A percentile compares a stretch with the other conserved stretches of the same genome.
phyloP scores from a whole-genome alignment of 2,113 vertebrate genomes.

The Chiloscyllium plagiosum region DNA sequence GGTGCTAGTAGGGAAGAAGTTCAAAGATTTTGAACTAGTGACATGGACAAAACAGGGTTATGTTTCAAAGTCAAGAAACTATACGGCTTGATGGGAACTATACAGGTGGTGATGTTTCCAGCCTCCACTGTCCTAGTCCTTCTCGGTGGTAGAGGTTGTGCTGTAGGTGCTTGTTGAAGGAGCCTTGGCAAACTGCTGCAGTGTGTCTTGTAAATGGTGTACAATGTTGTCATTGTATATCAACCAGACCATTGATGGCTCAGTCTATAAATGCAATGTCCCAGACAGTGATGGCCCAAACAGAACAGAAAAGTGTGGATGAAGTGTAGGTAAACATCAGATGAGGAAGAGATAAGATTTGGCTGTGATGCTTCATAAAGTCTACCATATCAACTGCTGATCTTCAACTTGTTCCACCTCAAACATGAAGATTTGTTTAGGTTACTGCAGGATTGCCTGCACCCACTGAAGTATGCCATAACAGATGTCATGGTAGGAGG shows the following conservation, averaged over 20 bases:
- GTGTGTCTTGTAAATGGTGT: not conserved
- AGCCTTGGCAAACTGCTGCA: not conserved
- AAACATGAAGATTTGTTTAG: not conserved
- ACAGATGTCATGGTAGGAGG: not conserved
- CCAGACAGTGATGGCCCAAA: not conserved
- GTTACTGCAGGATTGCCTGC: not conserved
- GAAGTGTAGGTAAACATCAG: not conserved
- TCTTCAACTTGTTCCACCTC: not conserved
- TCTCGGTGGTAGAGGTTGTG: not conserved
- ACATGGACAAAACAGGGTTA: not conserved
- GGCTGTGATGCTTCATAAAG: not conserved
- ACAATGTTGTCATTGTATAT: not conserved
- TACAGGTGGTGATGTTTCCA: not conserved
- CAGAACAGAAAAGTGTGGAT: not conserved
- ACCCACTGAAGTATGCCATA: not conserved
- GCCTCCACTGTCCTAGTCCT: too few species aligned
- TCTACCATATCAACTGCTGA: not conserved
- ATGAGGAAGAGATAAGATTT: not conserved
- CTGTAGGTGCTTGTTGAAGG: not conserved
- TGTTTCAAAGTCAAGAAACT: not conserved
- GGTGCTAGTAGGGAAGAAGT: not conserved
- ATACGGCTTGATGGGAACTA: not conserved
- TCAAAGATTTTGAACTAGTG: not conserved
- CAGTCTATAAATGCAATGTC: not conserved
- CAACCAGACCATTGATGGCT: not conserved